Percentiles rank a stretch among this genome's conserved stretches.
These are phyloP conservation scores for Aeoliscus strigatus DNA, from an alignment of 2,797 vertebrate species.

Conservation along the genomic window DNA sequence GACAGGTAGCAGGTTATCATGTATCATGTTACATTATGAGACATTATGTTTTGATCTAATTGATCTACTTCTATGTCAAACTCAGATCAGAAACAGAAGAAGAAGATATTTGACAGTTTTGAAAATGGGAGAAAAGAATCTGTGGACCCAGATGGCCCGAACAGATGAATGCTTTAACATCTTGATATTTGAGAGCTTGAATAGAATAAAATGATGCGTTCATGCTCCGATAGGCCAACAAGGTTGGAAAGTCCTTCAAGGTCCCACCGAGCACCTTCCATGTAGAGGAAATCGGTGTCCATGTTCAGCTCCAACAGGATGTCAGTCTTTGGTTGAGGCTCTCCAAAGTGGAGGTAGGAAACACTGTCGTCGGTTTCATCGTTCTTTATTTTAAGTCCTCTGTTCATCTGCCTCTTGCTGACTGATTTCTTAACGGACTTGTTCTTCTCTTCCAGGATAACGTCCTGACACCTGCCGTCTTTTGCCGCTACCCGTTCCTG, in stretches of 20 bases:
- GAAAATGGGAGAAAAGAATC: no score
- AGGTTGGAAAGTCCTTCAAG: slow-evolving; percentile 46
- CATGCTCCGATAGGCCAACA: slow-evolving; percentile 59
- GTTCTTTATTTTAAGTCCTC: background rate
- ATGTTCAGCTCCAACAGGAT: rapidly evolving
- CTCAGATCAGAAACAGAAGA: no score
- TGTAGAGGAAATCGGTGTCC: slow-evolving; percentile 31
- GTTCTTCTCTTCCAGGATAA: slow-evolving; percentile 47
- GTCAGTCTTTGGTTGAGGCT: slow-evolving; percentile 25
- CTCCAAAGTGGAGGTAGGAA: slow-evolving; percentile 48
- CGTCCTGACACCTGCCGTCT: slow-evolving; percentile 32
- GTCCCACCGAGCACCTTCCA: slow-evolving; percentile 65
- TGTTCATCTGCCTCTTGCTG: background rate
- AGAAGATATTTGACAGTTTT: no score
- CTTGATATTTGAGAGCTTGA: no score
- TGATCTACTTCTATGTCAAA: no score
- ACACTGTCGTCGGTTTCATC: background rate
- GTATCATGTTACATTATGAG: no score
- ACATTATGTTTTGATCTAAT: no score
- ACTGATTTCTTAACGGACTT: slow-evolving; percentile 1
- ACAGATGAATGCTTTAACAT: no score
- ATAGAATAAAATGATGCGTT: no score
- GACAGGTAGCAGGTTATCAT: no score
- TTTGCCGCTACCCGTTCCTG: slow-evolving; percentile 70
- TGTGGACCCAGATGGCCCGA: no score